Conservation (phyloP, 2,113 vertebrate genomes). For the Oryzias curvinotus region DNA sequence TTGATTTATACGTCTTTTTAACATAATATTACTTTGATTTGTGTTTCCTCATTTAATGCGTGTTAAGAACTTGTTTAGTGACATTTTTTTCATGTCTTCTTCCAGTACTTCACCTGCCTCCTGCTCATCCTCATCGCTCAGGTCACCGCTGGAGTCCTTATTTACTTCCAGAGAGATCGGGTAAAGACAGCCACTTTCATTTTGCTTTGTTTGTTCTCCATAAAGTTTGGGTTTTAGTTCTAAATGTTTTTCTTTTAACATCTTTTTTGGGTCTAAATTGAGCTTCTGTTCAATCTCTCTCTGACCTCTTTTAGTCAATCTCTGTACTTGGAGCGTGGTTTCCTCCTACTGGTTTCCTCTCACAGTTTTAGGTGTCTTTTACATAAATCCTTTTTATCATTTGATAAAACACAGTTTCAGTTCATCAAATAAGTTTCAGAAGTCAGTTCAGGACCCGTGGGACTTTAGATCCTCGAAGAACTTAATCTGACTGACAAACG, state of each 20-base stretch:
- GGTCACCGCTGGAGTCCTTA: constrained; percentile 83
- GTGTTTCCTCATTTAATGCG: no score
- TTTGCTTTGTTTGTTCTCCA: background rate
- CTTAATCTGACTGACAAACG: background rate
- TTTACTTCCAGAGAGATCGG: constrained; percentile 84
- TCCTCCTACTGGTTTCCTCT: background rate
- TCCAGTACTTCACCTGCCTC: constrained; percentile 88
- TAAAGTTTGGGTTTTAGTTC: background rate
- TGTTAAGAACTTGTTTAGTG: background rate
- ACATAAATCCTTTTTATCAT: no score
- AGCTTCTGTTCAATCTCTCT: no score
- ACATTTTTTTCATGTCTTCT: background rate
- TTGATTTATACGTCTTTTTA: no score
- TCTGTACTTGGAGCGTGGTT: background rate
- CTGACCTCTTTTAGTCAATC: no score
- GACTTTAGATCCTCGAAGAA: background rate
- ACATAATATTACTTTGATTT: no score
- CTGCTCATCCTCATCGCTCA: constrained; percentile 88
- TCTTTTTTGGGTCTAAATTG: background rate
- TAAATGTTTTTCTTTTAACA: background rate
- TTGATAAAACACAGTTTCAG: background rate
- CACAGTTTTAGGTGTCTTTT: constrained; percentile 17
- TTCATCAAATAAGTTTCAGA: constrained; percentile 14
- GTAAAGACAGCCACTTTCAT: constrained; percentile 65
- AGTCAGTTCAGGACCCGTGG: constrained; percentile 10